phyloP scores from a whole-genome alignment of 2,797 vertebrate species.

The Liasis olivaceus region DNA sequence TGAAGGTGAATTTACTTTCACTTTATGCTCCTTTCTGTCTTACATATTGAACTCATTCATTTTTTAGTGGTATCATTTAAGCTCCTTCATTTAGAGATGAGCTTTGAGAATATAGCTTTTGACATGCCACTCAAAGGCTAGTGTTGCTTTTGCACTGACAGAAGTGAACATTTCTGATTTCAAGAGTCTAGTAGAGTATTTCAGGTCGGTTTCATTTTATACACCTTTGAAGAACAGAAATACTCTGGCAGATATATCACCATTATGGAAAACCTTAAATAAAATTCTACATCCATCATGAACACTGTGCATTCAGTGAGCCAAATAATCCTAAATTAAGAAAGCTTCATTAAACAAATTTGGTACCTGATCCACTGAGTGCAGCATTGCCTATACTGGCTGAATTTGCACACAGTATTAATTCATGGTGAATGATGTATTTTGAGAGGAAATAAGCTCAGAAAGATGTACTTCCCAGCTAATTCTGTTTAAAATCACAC shows the following conservation, averaged over 20 bases:
- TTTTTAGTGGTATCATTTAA: background rate
- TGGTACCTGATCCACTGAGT: background rate
- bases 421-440: background rate
- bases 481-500: background rate
- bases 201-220: slow-evolving; percentile 8
- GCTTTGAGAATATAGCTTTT: background rate
- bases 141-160: background rate
- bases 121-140: background rate
- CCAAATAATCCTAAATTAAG: background rate
- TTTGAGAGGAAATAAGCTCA: background rate
- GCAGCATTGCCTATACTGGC: background rate
- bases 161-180: background rate
- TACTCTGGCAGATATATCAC: background rate
- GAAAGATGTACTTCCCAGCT: background rate
- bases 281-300: background rate
- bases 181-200: background rate
- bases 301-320: background rate
- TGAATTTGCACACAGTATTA: background rate
- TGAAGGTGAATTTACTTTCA: background rate
- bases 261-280: background rate
- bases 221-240: background rate
- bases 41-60: background rate
- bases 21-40: background rate
- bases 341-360: background rate
- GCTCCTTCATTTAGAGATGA: background rate